Evolutionary conservation across 2,113 vertebrate species (phyloP), one percentile per base, ranked within the genome.

Genomic region (Pseudorhombus dupliciocellatus): DNA sequence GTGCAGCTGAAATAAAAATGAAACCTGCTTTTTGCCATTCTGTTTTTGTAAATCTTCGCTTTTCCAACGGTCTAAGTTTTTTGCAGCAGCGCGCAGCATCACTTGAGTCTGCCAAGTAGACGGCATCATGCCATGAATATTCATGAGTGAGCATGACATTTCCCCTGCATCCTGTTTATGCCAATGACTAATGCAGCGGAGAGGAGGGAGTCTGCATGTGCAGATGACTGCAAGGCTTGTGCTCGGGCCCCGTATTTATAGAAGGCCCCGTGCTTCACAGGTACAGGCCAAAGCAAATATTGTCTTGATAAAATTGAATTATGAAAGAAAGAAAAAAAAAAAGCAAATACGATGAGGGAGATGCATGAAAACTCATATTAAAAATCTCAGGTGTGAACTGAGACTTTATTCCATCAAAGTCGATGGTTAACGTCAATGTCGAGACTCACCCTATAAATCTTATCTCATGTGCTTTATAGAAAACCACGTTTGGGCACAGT

Each of bases 61-160:
- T 79, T 57, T 75, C 48, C 51, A 22, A 51, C 18, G n/a, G 46
- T 62, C 65, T 80, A 55, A 84, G 84, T 37, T 37, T 37, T 89
- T 85, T 87, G 83, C 77, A 57, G 77, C 78, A 75, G 70, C 59
- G 64, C 84, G 16, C 82, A 71, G 80, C 86, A 76, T 84, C 81
- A 72, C 81, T 83, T 40, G 77, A 84, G 78, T 90, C 81, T 80
- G 82, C 81, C 86, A 85, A 84, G 80, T 75, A 88, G 86, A 91
- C 77, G 72, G 81, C 87, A 87, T 88, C 82, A 79, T 64, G 26
- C 24, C 71, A 89, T 92, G 89, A 92, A 93, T 92, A 92, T 92
- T 93, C 90, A 93, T 90, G 89, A 87, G 60, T 77, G 83, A 91
- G 70, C 80, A 76, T 89, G 83, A 88, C 86, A 85, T 91, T 93